Evolutionary conservation across 2,113 vertebrate species (phyloP).

Genomic region (Anoura caudifer): DNA sequence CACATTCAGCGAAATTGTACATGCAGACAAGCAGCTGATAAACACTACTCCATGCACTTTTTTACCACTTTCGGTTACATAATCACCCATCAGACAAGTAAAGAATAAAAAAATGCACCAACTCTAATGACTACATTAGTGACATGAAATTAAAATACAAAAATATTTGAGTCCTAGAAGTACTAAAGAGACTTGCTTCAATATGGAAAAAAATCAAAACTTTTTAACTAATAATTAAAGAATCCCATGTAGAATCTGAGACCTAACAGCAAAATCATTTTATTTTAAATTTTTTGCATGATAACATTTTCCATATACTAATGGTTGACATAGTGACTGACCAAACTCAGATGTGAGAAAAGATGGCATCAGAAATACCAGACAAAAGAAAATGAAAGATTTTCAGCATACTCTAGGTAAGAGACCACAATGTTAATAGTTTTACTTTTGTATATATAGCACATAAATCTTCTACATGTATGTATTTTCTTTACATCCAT

Average conservation of each 20-base stretch:
- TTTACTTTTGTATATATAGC: neutral
- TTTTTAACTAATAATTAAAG: conserved; percentile 62
- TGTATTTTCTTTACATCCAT: neutral
- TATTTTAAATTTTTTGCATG: conserved; percentile 61
- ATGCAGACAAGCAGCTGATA: neutral
- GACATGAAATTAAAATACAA: conserved; percentile 54
- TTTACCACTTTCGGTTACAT: neutral
- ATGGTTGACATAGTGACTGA: conserved; percentile 72
- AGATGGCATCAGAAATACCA: conserved; percentile 43
- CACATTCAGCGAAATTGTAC: neutral
- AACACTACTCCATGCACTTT: neutral
- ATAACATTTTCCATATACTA: conserved; percentile 67
- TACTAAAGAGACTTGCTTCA: conserved; percentile 43
- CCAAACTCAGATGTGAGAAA: conserved; percentile 69
- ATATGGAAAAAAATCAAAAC: conserved; percentile 50
- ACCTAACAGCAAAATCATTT: conserved; percentile 56
- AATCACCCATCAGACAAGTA: conserved; percentile 23
- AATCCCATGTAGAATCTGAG: conserved; percentile 66
- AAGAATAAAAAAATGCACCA: neutral
- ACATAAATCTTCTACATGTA: neutral
- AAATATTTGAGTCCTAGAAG: conserved; percentile 33
- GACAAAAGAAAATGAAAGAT: conserved; percentile 58
- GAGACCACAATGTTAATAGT: conserved; percentile 3
- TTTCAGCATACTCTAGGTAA: neutral
- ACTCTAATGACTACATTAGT: conserved; percentile 16